Base-by-base conservation (phyloP, 1,140 invertebrate genomes). In the Teleopsis dalmanni region DNA sequence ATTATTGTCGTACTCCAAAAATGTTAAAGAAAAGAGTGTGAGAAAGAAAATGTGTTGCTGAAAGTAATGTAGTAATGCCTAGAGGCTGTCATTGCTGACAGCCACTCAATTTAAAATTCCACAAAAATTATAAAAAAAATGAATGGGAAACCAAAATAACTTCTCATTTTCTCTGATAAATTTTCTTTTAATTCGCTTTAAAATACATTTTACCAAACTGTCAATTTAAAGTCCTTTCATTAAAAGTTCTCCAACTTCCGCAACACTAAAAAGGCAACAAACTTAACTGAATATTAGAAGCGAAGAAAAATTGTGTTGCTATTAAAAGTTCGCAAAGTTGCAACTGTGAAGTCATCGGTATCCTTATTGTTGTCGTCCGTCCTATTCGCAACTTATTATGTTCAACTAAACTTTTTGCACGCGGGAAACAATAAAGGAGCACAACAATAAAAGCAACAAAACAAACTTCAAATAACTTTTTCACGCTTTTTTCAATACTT, bases 1-100 rank as follows among this genome's bases (percentile, higher is more conserved):
- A 67, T 57, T 56, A 37, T 26, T 29, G 41, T 43, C 4, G 41
- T 18, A 29, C 26, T 29, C 31, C 31, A 31, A 21, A 31, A 27
- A 3, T 13, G 10, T 10, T 16, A 13, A 25, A 13, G 14, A 43
- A 9, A 6, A 19, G 10, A 25, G 26, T 18, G 18, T 16, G 33
- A 19, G 26, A 31, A 14, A 2, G 26, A 23, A 18, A 9, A 29
- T 14, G 26, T 2, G 4, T 21, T 31, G 14, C 16, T 8, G 2
- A 13, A 19, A 5, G 9, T 36, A 5, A 16, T 34, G 33, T 13
- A 16, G 35, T 8, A 11, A 16, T 19, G 35, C 9, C 2, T 14
- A 18, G 14, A 11, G 16, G 35, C 16, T 18, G 35, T 18, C 6
- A 43, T 29, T 18, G 16, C 16, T 31, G 11, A 25, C 18, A 21